Evolutionary conservation across 1,140 invertebrate genomes (phyloP).

Genomic region (Bathynomus jamesi): DNA sequence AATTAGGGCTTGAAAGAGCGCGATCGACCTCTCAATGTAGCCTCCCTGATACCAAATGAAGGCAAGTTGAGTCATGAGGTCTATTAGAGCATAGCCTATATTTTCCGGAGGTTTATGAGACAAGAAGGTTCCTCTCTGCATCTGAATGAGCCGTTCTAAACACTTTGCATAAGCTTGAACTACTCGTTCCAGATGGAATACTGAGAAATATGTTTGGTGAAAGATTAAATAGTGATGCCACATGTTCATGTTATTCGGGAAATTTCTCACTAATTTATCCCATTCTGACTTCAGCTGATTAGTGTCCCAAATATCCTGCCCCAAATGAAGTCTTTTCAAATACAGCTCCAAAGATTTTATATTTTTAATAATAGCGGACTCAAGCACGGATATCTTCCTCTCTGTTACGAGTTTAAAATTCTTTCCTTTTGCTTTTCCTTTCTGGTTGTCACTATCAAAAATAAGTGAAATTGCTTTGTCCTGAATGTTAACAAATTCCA

Average conservation of each 20-base stretch:
- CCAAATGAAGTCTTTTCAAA: conserved; percentile 42
- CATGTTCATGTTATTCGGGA: conserved; percentile 43
- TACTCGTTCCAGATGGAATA: conserved; percentile 41
- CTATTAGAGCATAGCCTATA: conserved; percentile 39
- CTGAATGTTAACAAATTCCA: conserved; percentile 49
- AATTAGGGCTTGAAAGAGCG: conserved; percentile 46
- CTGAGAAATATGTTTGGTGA: conserved; percentile 42
- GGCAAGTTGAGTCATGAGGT: conserved; percentile 44
- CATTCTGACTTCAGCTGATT: conserved; percentile 43
- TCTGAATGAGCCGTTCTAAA: conserved; percentile 39
- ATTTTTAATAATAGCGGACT: conserved; percentile 46
- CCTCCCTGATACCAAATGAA: conserved; percentile 44
- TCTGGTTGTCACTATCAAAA: conserved; percentile 22
- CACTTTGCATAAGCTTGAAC: conserved; percentile 44
- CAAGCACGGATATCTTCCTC: conserved; percentile 47
- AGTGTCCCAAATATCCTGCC: conserved; percentile 41
- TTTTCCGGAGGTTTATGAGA: conserved; percentile 37
- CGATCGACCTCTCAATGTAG: conserved; percentile 46
- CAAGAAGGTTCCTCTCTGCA: conserved; percentile 38
- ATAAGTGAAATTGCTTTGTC: conserved; percentile 37
- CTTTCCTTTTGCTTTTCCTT: conserved; percentile 16
- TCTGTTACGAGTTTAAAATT: conserved; percentile 40
- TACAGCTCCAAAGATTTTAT: conserved; percentile 43
- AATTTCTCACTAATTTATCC: conserved; percentile 44
- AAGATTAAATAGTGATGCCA: conserved; percentile 46